Evolutionary conservation across 2,113 vertebrate species (phyloP), one percentile per base, ranked within the genome.

Genomic region (Gadus chalcogrammus): DNA sequence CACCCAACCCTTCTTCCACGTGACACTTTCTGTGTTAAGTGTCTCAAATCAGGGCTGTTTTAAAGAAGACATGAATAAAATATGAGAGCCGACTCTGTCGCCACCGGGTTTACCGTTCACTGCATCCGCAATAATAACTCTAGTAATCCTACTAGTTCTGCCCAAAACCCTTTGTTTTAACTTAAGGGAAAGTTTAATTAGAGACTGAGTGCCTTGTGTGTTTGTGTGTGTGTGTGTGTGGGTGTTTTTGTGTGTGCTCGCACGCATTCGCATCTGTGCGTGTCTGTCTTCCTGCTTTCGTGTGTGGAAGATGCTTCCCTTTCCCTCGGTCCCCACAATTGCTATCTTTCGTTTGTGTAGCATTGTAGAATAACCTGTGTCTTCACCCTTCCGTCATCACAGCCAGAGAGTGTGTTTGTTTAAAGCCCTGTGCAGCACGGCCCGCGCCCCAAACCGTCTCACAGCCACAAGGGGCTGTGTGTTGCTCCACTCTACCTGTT

Each of bases 401-500:
- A 35, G 31, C 31, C 31, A 35, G 31, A 48, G 9, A 17, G 15
- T 58, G 3, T 58, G 16, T 58, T n/a, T 58, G 13, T 58, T 58
- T 58, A 58, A 58, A 58, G 55, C 55, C 55, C 15, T 58, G 5
- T n/a, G 9, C 55, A 58, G 5, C 55, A 5, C 42, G 12, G 42
- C 42, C 31, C 13, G 55, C 55, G 0, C 55, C n/a, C 42, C 2
- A 13, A 48, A 48, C 42, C 16, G 16, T 58, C 9, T 58, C 55
- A 58, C n/a, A 58, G 55, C 13, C 9, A 58, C 55, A 58, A 58
- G 55, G 15, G 15, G 0, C n/a, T 16, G 55, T 58, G 55, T 58
- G 55, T 58, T 58, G 42, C 48, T 73, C 66, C 76, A 61, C 78
- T 74, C 48, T 75, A 83, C 86, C 86, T 86, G 87, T 82, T 82